Base-by-base conservation (phyloP, 1,140 invertebrate species). In the Drosophila novamexicana region DNA sequence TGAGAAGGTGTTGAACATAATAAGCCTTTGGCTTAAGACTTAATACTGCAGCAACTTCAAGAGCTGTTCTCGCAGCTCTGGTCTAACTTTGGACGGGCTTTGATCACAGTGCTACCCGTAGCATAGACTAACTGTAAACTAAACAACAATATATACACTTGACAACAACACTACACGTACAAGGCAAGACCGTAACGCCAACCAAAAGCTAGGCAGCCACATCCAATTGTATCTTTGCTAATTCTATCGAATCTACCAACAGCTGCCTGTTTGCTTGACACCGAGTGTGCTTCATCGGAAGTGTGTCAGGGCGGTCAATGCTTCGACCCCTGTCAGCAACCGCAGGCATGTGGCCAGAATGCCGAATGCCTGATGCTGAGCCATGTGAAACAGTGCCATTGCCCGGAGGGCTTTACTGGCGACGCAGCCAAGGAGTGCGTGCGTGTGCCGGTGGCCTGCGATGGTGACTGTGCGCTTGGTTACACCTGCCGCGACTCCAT, bases 271-370 rank as follows among this genome's bases (percentile, higher is more conserved):
- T 93, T 96, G 77, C 94, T 95, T 34, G 95, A 97, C 81, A 94
- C 95, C 65, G 97, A 98, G 92, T 98, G 97, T 91, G 94, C 94
- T 56, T 91, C 95, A 7, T 94, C 94, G 3, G 97, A 98, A 91
- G 94, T 96, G 75, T 98, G 97, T 88, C 92, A 96, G 14, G 95
- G 95, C 81, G 96, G 96, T 0, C 96, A 97, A 92, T 98, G 97
- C 90, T 92, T 95, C 40, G 95, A 98, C 93, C 96, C 97, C n/a
- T 98, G 97, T 90, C 93, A 95, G 63, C 92, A 96, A 77, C 94
- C 94, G 75, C 94, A 94, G 67, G 94, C 96, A 1, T 98, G 97
- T 93, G 97, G 97, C n/a, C 94, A 97, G 66, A 98, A 98, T 93
- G 96, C 97, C n/a, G 90, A 96, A 56, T 98, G 97, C 88, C 93